These are phyloP conservation scores for Entomobrya proxima DNA, from an alignment of 2,888 invertebrate species.

Conservation along the genomic window DNA sequence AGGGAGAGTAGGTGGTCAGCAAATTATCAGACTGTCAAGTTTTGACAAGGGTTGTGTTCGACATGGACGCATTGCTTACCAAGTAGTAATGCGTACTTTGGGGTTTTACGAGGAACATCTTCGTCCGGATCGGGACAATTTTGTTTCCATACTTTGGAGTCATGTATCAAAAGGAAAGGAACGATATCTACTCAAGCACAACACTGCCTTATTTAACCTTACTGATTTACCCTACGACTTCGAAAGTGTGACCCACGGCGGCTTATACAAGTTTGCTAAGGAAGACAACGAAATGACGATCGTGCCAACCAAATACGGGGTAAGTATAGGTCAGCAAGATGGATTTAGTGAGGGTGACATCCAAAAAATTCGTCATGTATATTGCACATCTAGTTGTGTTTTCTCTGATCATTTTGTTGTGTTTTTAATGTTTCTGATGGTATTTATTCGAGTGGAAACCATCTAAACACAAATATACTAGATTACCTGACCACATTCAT, in stretches of 20 bases:
- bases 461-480: too few species aligned
- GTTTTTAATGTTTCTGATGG: too few species aligned
- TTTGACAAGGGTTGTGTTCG: conserved; percentile 28
- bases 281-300: conserved; percentile 58
- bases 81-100: conserved; percentile 72
- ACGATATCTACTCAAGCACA: too few species aligned
- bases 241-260: conserved; percentile 71
- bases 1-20: not conserved
- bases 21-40: not conserved
- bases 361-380: conserved; percentile 5
- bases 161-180: too few species aligned
- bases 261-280: conserved; percentile 50
- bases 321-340: conserved; percentile 17
- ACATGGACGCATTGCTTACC: conserved; percentile 73
- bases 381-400: not conserved
- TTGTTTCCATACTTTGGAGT: conserved; percentile 69
- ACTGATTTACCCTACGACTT: conserved; percentile 69
- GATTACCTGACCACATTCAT: too few species aligned
- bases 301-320: conserved; percentile 48
- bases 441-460: too few species aligned
- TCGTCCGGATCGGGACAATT: conserved; percentile 74
- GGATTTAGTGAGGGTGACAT: conserved; percentile 29
- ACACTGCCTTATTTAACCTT: conserved; percentile 6
- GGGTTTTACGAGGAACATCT: conserved; percentile 75
- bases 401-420: too few species aligned